phyloP scores from a whole-genome alignment of 2,797 vertebrate genomes.

The Notamacropus eugenii region DNA sequence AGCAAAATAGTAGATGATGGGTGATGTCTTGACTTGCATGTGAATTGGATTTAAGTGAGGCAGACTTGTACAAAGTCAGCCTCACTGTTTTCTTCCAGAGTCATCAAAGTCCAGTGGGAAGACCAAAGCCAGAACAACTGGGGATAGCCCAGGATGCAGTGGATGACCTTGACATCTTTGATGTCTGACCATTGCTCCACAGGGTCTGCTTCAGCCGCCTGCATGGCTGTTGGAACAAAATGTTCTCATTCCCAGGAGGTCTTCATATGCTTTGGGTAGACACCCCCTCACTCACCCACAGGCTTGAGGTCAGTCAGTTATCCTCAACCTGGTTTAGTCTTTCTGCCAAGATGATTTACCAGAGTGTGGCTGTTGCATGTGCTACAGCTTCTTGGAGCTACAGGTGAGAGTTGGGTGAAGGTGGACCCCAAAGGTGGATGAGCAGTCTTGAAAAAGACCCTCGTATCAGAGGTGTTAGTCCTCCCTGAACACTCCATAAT shows the following conservation, averaged over 20 bases:
- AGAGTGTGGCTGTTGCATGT: not conserved
- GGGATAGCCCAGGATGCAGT: not conserved
- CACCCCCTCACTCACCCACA: too few species aligned
- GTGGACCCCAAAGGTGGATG: not conserved
- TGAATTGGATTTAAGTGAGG: not conserved
- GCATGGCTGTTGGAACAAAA: too few species aligned
- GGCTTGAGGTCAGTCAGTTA: too few species aligned
- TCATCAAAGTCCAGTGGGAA: not conserved
- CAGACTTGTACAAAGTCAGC: not conserved
- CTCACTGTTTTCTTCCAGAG: not conserved
- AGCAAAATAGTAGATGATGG: not conserved
- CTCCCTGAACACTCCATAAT: not conserved
- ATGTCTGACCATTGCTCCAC: not conserved
- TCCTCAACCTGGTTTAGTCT: not conserved
- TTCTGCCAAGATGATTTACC: not conserved
- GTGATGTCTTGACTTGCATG: not conserved
- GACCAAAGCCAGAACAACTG: not conserved
- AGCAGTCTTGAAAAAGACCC: not conserved
- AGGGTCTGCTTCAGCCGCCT: too few species aligned
- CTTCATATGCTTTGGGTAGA: too few species aligned
- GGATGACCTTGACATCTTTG: not conserved
- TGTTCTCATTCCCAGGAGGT: too few species aligned
- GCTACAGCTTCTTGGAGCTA: not conserved
- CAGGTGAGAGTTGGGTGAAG: not conserved
- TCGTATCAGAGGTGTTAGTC: not conserved